Evolutionary conservation across 2,888 invertebrate species (phyloP).

Genomic region (Malthinus flaveolus): DNA sequence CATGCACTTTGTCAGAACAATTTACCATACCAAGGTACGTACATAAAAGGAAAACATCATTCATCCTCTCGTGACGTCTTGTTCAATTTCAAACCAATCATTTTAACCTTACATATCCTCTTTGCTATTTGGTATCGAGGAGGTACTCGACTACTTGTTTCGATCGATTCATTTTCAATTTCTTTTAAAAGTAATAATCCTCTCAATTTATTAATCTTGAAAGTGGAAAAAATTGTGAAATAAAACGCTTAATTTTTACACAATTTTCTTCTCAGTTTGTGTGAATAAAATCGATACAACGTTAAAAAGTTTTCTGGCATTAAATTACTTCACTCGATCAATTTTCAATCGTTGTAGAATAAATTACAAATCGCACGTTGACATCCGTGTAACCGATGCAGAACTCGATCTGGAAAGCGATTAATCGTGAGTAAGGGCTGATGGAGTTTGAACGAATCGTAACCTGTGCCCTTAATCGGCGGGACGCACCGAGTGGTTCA

Average conservation of each 20-base stretch:
- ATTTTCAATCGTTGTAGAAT: conserved; percentile 29
- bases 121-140: no score
- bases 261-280: neutral
- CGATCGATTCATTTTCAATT: no score
- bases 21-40: no score
- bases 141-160: no score
- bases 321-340: conserved; percentile 31
- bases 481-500: conserved; percentile 10
- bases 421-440: conserved; percentile 24
- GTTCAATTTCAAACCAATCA: no score
- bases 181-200: no score
- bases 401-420: conserved; percentile 30
- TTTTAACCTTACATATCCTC: no score
- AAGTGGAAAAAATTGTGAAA: no score
- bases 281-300: conserved; percentile 16
- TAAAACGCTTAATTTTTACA: neutral
- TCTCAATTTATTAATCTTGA: no score
- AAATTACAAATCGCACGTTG: conserved; percentile 31
- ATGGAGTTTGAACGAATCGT: conserved; percentile 27
- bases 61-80: no score
- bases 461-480: conserved; percentile 17
- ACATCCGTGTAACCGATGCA: conserved; percentile 30
- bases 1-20: no score
- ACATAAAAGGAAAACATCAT: no score
- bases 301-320: conserved; percentile 26